Evolutionary conservation across 1,140 invertebrate species (phyloP).

Genomic region (Mercenaria mercenaria): DNA sequence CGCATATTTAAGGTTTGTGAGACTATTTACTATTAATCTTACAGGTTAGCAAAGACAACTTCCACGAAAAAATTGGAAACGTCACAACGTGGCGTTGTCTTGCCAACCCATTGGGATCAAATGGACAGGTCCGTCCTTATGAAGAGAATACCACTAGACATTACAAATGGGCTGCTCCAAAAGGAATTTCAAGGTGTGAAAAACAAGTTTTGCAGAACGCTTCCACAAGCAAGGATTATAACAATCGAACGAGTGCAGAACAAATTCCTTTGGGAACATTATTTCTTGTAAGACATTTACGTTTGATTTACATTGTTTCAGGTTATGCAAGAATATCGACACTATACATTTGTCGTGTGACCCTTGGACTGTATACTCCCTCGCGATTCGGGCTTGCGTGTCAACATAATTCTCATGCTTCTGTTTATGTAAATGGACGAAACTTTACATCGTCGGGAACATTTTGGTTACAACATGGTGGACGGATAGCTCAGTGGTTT

Average conservation of each 20-base stretch:
- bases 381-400: too few relatives aligned
- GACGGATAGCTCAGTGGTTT: too few relatives aligned
- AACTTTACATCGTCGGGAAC: too few relatives aligned
- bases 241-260: slow-evolving; percentile 71
- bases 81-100: slow-evolving; percentile 21
- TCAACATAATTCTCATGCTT: too few relatives aligned
- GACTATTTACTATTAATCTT: too few relatives aligned
- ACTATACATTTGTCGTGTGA: too few relatives aligned
- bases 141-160: slow-evolving; percentile 17
- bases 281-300: slow-evolving; percentile 72
- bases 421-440: too few relatives aligned
- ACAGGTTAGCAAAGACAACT: not conserved
- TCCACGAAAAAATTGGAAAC: slow-evolving; percentile 20
- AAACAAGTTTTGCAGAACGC: slow-evolving; percentile 63
- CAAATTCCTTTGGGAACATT: slow-evolving; percentile 70
- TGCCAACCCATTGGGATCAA: slow-evolving; percentile 54
- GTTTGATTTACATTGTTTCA: too few relatives aligned
- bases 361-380: too few relatives aligned
- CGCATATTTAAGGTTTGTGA: too few relatives aligned
- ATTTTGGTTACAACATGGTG: too few relatives aligned
- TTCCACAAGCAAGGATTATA: slow-evolving; percentile 68
- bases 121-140: slow-evolving; percentile 19
- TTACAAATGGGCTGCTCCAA: slow-evolving; percentile 16
- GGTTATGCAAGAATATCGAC: too few relatives aligned
- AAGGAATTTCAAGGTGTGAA: slow-evolving; percentile 67